phyloP scores from a whole-genome alignment of 2,888 invertebrate species.

The Sinotaia quadrata region DNA sequence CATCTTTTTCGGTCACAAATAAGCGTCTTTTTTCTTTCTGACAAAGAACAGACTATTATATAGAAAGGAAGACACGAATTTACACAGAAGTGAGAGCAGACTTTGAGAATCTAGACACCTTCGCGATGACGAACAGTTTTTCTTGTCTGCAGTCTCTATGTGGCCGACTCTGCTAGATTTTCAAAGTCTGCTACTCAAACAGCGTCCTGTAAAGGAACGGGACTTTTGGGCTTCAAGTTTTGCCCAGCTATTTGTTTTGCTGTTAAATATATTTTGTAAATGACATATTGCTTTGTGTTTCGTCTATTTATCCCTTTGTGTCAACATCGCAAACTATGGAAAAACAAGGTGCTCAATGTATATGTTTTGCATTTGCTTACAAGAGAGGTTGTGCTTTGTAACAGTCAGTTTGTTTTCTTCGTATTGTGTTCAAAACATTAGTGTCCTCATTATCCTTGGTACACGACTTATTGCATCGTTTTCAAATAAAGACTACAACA shows the following conservation, averaged over 20 bases:
- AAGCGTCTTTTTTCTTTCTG: no score
- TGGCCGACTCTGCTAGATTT: slow-evolving; percentile 7
- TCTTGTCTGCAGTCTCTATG: slow-evolving; percentile 27
- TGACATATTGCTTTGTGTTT: not conserved
- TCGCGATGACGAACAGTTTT: slow-evolving; percentile 25
- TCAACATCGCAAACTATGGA: not conserved
- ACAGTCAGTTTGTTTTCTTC: no score
- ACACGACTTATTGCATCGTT: no score
- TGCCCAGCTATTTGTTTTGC: not conserved
- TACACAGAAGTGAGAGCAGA: slow-evolving; percentile 2
- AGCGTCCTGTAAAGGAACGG: not conserved
- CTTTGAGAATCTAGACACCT: slow-evolving; percentile 2
- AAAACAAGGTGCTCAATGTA: slow-evolving; percentile 11
- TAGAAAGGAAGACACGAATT: no score
- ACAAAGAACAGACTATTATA: no score
- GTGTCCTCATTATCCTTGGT: no score
- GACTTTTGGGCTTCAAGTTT: not conserved
- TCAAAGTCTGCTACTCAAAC: not conserved
- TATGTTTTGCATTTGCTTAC: slow-evolving; percentile 6
- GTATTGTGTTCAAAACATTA: no score
- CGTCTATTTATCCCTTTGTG: not conserved
- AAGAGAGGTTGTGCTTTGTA: not conserved
- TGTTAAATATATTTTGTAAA: not conserved
- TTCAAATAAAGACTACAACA: no score
- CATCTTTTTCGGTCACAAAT: no score